A percentile compares a stretch with the other conserved stretches of the same genome.
phyloP scores from a whole-genome alignment of 2,888 invertebrate species.

The Tachystola acroxantha region DNA sequence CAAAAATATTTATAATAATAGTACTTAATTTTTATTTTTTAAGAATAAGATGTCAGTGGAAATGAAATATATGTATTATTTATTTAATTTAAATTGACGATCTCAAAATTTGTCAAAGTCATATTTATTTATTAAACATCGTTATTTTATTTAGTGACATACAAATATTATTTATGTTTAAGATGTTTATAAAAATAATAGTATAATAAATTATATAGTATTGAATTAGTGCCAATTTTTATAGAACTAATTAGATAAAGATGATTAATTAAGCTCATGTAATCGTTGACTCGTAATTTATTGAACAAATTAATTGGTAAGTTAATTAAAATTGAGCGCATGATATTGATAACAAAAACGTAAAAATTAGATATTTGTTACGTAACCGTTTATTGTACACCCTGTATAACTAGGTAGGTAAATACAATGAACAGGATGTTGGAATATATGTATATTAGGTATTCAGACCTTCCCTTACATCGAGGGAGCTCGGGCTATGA shows the following conservation, averaged over 20 bases:
- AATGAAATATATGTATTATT: no score
- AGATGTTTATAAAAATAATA: no score
- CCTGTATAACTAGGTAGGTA: not conserved
- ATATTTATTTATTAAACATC: not conserved
- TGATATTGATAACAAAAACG: not conserved
- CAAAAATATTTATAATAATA: no score
- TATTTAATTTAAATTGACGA: not conserved
- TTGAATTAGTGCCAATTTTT: slow-evolving; percentile 24
- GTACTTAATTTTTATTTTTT: no score
- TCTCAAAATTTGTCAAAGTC: not conserved
- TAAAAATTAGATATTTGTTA: no score
- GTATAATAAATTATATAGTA: slow-evolving; percentile 6
- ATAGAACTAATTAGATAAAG: slow-evolving; percentile 6
- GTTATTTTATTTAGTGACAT: not conserved
- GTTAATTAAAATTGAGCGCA: not conserved
- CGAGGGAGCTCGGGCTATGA: no score
- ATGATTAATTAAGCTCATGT: not conserved
- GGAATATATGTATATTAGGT: not conserved
- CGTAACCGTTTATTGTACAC: no score
- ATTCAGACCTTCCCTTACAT: no score
- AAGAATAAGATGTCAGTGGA: no score
- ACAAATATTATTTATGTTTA: not conserved
- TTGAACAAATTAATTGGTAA: slow-evolving; percentile 12
- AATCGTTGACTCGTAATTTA: slow-evolving; percentile 4
- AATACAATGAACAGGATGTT: no score